These are phyloP conservation scores for Micronycteris hirsuta DNA, from an alignment of 2,113 vertebrate species.

Conservation along the genomic window DNA sequence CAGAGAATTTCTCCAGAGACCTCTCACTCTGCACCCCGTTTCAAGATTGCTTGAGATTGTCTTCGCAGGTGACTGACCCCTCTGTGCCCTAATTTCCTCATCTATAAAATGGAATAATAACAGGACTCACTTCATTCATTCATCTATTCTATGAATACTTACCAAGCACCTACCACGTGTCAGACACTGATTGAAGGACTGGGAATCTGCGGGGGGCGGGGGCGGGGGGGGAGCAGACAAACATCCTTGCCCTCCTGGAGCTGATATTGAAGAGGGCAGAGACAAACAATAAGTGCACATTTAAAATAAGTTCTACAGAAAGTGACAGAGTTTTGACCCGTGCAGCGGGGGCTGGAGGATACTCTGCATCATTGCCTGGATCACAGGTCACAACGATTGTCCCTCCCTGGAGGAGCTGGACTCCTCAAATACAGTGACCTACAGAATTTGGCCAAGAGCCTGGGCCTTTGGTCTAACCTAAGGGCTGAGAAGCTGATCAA, in stretches of 20 bases:
- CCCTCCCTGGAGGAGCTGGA: conserved; percentile 79
- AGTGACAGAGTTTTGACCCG: background rate
- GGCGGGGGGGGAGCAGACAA: too few species aligned
- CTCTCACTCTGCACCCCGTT: too few species aligned
- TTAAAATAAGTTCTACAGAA: background rate
- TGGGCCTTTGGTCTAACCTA: conserved; percentile 88
- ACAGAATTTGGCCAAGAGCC: conserved; percentile 85
- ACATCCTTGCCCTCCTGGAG: background rate
- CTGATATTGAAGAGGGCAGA: background rate
- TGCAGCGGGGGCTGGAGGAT: background rate
- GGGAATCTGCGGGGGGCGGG: background rate
- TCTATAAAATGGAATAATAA: background rate
- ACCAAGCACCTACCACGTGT: background rate
- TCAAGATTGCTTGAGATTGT: background rate
- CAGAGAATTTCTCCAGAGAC: too few species aligned
- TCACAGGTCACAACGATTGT: conserved; percentile 6
- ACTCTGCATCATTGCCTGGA: background rate
- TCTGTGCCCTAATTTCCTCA: background rate
- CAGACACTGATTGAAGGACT: background rate
- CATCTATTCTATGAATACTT: background rate
- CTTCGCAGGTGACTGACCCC: background rate
- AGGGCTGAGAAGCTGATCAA: conserved; percentile 76
- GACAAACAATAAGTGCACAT: background rate
- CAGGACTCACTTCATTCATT: background rate
- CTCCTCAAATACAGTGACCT: conserved; percentile 88